These are phyloP conservation scores for Nanorana parkeri DNA, from an alignment of 2,113 vertebrate genomes.

Conservation along the genomic window DNA sequence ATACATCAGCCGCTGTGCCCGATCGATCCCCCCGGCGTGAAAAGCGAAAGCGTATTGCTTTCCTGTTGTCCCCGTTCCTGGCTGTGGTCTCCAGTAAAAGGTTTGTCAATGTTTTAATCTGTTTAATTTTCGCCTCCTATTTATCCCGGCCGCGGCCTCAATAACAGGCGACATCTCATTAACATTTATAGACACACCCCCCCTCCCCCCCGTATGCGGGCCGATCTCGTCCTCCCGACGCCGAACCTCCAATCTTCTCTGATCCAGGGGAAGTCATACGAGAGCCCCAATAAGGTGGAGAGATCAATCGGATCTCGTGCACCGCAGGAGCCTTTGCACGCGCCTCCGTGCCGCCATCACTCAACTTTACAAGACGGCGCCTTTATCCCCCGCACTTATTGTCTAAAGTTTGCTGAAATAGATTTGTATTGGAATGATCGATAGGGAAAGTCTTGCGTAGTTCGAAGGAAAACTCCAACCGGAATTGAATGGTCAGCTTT, in stretches of 20 bases:
- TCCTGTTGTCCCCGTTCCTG: background rate
- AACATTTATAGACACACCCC: slow-evolving; percentile 25
- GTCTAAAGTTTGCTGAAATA: background rate
- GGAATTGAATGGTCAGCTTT: too few species aligned
- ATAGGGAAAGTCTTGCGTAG: too few species aligned
- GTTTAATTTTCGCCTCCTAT: background rate
- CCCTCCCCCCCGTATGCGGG: background rate
- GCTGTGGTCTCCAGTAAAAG: background rate
- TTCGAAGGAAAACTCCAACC: too few species aligned
- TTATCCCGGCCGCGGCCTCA: background rate
- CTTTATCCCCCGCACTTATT: background rate
- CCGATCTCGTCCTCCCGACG: background rate
- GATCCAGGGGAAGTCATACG: background rate
- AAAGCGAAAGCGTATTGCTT: background rate
- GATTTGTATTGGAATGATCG: too few species aligned
- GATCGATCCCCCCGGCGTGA: slow-evolving; percentile 14
- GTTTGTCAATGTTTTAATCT: slow-evolving; percentile 30
- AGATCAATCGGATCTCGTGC: background rate
- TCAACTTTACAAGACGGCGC: background rate
- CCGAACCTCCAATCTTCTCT: background rate
- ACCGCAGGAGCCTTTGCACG: background rate
- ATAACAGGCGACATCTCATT: background rate
- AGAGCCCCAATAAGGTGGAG: background rate
- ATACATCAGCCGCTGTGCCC: slow-evolving; percentile 38
- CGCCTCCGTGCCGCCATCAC: background rate